A percentile compares a stretch with the other conserved stretches of the same genome.
Conservation (phyloP, 2,888 invertebrate genomes). For the Drosophila parthenogenetica region DNA sequence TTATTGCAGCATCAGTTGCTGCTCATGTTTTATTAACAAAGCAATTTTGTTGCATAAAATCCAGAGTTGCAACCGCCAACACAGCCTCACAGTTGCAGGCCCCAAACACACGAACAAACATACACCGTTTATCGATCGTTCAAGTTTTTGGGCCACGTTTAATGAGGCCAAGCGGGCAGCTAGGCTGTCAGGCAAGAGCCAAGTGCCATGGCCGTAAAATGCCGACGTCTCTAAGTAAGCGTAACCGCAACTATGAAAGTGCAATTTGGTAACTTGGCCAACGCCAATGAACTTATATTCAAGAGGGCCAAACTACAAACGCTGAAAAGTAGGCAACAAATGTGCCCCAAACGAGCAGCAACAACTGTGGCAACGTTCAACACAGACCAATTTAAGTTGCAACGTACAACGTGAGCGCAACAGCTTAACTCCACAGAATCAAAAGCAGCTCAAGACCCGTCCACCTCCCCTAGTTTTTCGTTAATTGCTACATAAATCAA, state of each 20-base stretch:
- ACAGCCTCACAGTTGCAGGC: constrained; percentile 18
- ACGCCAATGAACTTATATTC: constrained; percentile 28
- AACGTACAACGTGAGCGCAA: constrained; percentile 37
- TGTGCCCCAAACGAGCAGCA: constrained; percentile 32
- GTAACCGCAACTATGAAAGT: constrained; percentile 44
- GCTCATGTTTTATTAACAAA: constrained; percentile 75
- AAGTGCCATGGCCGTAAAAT: constrained; percentile 46
- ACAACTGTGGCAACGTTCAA: constrained; percentile 26
- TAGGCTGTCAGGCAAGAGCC: constrained; percentile 27
- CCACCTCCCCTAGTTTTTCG: constrained; percentile 21
- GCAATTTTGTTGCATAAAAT: constrained; percentile 76
- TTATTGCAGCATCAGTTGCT: constrained; percentile 52
- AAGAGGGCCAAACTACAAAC: constrained; percentile 11
- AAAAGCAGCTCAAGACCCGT: not conserved
- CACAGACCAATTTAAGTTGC: constrained; percentile 55
- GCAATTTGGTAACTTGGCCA: constrained; percentile 29
- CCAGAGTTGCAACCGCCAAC: constrained; percentile 38
- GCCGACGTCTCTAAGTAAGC: constrained; percentile 37
- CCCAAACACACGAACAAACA: constrained; percentile 5
- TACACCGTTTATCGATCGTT: constrained; percentile 46
- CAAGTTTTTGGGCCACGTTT: constrained; percentile 38
- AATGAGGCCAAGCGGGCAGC: constrained; percentile 43
- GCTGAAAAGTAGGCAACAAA: constrained; percentile 60
- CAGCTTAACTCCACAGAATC: not conserved
- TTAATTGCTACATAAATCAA: constrained; percentile 79